These are phyloP conservation scores for Forbesichthys papilliferus DNA, from an alignment of 2,113 vertebrate species.

Conservation along the genomic window DNA sequence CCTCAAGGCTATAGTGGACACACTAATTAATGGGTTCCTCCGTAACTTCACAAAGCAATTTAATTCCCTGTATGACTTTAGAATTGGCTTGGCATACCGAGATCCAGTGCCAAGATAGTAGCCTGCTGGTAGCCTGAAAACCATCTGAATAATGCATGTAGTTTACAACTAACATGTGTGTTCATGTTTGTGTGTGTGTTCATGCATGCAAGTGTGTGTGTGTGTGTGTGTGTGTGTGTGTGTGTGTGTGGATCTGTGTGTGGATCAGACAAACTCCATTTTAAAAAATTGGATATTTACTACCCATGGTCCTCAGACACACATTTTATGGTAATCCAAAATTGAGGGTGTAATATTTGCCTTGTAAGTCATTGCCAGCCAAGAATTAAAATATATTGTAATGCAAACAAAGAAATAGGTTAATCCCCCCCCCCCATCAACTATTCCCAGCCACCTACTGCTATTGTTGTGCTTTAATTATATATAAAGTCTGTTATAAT, in stretches of 20 bases:
- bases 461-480: constrained; percentile 54
- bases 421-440: constrained; percentile 16
- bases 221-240: not conserved
- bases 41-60: constrained; percentile 47
- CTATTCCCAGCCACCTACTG: constrained; percentile 31
- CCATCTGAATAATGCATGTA: constrained; percentile 31
- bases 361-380: not conserved
- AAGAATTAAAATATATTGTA: constrained; percentile 30
- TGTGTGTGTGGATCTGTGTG: too few relatives aligned
- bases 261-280: constrained; percentile 19
- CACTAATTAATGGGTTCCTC: constrained; percentile 52
- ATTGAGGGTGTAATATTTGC: constrained; percentile 1
- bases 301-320: not conserved
- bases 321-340: constrained; percentile 18
- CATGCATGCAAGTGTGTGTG: too few relatives aligned
- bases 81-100: constrained; percentile 26
- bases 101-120: constrained; percentile 28
- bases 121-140: constrained; percentile 18
- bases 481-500: constrained; percentile 41
- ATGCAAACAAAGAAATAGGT: not conserved
- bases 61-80: constrained; percentile 38
- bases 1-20: constrained; percentile 39
- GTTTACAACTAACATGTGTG: constrained; percentile 9
- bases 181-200: not conserved
- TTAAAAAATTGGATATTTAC: not conserved